Conservation (phyloP, 2,888 invertebrate genomes). For the Drosophila neutralis region DNA sequence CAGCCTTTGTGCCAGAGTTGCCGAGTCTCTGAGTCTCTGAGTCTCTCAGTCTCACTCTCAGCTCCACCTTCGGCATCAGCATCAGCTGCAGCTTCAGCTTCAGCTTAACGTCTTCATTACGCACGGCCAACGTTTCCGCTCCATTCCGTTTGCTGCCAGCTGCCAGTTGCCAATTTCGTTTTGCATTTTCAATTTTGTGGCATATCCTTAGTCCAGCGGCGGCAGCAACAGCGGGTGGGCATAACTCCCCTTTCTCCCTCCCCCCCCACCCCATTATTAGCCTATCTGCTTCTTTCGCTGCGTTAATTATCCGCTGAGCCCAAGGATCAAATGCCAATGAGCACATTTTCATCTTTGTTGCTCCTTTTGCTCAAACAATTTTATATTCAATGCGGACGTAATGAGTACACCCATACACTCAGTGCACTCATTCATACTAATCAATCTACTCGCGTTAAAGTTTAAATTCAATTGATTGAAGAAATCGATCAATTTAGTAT, state of each 20-base stretch:
- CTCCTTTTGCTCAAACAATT: not conserved
- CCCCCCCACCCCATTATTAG: not conserved
- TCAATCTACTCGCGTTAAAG: not conserved
- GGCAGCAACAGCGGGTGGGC: slow-evolving; percentile 64
- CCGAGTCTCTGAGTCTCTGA: slow-evolving; percentile 4
- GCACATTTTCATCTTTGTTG: slow-evolving; percentile 4
- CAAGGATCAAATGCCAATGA: slow-evolving; percentile 63
- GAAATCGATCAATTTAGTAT: not conserved
- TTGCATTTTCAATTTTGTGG: slow-evolving; percentile 80
- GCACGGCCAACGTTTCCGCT: slow-evolving; percentile 68
- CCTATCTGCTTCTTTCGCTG: not conserved
- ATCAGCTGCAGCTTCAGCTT: slow-evolving; percentile 32
- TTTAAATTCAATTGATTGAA: not conserved
- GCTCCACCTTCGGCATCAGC: slow-evolving; percentile 39
- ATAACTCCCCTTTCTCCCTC: not conserved
- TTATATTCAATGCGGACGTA: not conserved
- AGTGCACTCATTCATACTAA: not conserved
- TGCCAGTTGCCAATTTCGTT: slow-evolving; percentile 73
- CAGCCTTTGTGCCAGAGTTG: slow-evolving; percentile 37
- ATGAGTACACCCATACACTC: not conserved
- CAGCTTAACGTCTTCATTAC: slow-evolving; percentile 79
- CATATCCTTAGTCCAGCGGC: slow-evolving; percentile 63
- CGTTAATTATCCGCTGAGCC: slow-evolving; percentile 69
- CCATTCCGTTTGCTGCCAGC: slow-evolving; percentile 32
- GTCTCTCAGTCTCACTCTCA: not conserved